Base-by-base conservation (phyloP, 1,140 invertebrate species). In the Meloidogyne floridensis region DNA sequence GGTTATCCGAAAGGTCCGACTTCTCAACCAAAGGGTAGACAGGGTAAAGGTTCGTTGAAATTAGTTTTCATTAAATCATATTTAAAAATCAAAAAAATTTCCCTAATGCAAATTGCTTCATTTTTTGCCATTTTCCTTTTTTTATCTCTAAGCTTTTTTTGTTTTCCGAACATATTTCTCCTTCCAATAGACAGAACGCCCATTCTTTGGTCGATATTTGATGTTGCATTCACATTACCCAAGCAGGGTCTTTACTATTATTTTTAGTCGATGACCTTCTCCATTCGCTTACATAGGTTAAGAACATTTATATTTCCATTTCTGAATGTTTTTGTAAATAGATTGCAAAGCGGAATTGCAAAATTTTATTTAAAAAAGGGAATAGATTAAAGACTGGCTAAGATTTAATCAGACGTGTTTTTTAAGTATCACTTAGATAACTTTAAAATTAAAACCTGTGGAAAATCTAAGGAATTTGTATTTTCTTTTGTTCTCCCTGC, bases 161-260 rank as follows among this genome's bases (percentile, higher is more conserved):
- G 10, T 13, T 15, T 65, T 13, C 4, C 6, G n/a, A n/a, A n/a
- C 59, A 65, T 65, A 59, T 15, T 15, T 59, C 3, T 18, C n/a
- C n/a, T 18, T 59, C 13, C 56, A 15, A 15, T 59, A 15, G 11
- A 59, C 59, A 13, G 15, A 6, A 65, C 59, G 7, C 5, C 59
- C 59, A 65, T 65, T 65, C 59, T 65, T 65, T 65, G 59, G 59
- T 65, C 59, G n/a, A 65, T 65, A 65, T 65, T 65, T 18, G 3
- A 65, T 65, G 59, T 18, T n/a, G n/a, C 11, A 65, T n/a, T 65
- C n/a, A 4, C 59, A 11, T 65, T 65, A 65, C 59, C 59, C n/a
- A 65, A 18, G 59, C 59, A 5, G 15, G 15, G n/a, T 65, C 59
- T 65, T 65, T 6, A 15, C n/a, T 65, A 65, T 15, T 65, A 15